phyloP scores from a whole-genome alignment of 37 sponge, comb jelly and placozoan species.

The Trichoplax adhaerens region DNA sequence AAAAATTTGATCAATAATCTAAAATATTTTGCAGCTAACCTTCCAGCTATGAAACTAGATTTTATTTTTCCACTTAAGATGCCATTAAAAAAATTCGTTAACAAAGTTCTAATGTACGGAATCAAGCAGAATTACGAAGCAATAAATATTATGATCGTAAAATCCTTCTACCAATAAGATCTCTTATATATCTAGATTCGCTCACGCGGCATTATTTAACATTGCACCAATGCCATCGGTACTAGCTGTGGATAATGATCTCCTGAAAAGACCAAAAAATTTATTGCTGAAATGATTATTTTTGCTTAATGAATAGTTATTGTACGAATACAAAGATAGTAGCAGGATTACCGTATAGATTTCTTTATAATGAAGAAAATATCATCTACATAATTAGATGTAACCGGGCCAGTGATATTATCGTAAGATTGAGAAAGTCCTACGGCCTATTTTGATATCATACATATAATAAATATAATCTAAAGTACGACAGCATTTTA shows the following conservation, averaged over 20 bases:
- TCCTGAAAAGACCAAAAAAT: constrained; percentile 2
- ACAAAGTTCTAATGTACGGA: too few relatives aligned
- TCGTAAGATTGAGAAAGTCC: constrained; percentile 13
- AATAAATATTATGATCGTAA: too few relatives aligned
- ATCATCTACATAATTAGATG: constrained; percentile 68
- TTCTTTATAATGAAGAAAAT: constrained; percentile 75
- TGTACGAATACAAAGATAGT: constrained; percentile 5
- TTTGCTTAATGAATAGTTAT: neutral
- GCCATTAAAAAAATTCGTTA: too few relatives aligned
- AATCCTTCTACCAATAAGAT: too few relatives aligned
- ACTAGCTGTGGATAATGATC: constrained; percentile 25
- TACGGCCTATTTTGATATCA: constrained; percentile 25
- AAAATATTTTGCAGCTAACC: too few relatives aligned
- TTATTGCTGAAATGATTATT: neutral
- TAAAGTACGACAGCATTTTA: too few relatives aligned
- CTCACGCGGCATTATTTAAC: constrained; percentile 66
- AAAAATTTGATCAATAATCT: too few relatives aligned
- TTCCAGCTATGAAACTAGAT: too few relatives aligned
- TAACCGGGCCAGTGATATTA: constrained; percentile 19
- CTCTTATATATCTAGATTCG: too few relatives aligned
- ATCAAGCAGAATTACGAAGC: too few relatives aligned
- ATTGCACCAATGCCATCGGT: constrained; percentile 75
- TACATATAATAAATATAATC: too few relatives aligned
- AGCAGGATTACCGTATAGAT: constrained; percentile 31
- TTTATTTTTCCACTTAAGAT: too few relatives aligned